Evolutionary conservation across 2,113 vertebrate species (phyloP).

Genomic region (Erythrolamprus reginae): DNA sequence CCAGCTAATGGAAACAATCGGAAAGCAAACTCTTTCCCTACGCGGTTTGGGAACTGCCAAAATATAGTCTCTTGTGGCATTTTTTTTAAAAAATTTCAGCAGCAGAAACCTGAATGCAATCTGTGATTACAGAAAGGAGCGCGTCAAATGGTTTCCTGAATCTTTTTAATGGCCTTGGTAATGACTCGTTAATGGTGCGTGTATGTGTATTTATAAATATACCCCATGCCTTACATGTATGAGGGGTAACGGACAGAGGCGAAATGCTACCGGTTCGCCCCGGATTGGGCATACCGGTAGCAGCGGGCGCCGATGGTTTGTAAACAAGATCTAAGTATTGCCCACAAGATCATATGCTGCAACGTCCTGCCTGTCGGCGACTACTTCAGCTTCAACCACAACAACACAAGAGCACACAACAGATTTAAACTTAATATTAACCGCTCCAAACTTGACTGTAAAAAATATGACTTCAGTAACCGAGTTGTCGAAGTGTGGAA

Average conservation of each 20-base stretch:
- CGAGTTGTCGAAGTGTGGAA: too few species aligned
- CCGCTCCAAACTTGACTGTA: too few species aligned
- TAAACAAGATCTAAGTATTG: too few species aligned
- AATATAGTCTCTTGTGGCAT: not conserved
- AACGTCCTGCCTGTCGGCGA: too few species aligned
- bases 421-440: too few species aligned
- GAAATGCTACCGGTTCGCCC: too few species aligned
- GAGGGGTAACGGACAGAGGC: slow-evolving; percentile 6
- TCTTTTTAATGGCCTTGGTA: slow-evolving; percentile 5
- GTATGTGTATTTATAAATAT: slow-evolving; percentile 9
- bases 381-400: too few species aligned
- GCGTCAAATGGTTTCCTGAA: not conserved
- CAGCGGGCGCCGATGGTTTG: too few species aligned
- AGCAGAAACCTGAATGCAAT: not conserved
- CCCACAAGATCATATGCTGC: too few species aligned
- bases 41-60: slow-evolving; percentile 4
- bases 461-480: too few species aligned
- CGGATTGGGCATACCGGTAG: too few species aligned
- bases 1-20: slow-evolving; percentile 30
- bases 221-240: slow-evolving; percentile 33
- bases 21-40: slow-evolving; percentile 21
- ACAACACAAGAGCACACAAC: too few species aligned
- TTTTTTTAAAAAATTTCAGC: not conserved
- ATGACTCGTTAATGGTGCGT: not conserved
- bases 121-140: not conserved